Percentiles rank a stretch among this genome's conserved stretches.
These are phyloP conservation scores for Capitulum mitella DNA, from an alignment of 2,888 invertebrate genomes.

Conservation along the genomic window DNA sequence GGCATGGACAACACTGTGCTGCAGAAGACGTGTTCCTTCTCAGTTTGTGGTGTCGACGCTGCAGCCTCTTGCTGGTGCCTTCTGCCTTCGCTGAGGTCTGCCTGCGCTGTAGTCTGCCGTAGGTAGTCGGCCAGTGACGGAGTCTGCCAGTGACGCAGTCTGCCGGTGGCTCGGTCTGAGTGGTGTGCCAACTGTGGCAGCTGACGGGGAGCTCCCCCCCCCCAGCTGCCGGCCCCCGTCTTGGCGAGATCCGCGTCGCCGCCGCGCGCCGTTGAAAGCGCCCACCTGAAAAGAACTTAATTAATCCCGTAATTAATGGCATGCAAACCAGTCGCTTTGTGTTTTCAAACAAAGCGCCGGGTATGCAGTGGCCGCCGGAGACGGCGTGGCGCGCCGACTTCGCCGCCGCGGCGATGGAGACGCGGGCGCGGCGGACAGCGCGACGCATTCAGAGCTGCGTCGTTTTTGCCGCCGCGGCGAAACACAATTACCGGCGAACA, in stretches of 20 bases:
- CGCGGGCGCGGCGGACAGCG: background rate
- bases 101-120: too few relatives aligned
- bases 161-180: background rate
- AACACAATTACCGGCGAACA: conserved; percentile 11
- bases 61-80: too few relatives aligned
- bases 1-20: too few relatives aligned
- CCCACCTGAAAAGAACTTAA: conserved; percentile 12
- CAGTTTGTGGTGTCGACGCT: too few relatives aligned
- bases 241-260: background rate
- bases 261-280: background rate
- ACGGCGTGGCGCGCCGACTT: background rate
- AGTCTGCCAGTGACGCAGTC: background rate
- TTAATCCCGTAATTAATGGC: conserved; percentile 17
- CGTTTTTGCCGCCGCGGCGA: background rate
- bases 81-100: too few relatives aligned
- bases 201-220: too few relatives aligned
- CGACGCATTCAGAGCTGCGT: background rate
- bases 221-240: background rate
- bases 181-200: too few relatives aligned
- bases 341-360: background rate
- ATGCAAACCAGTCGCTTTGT: conserved; percentile 13
- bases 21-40: too few relatives aligned
- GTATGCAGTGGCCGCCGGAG: background rate
- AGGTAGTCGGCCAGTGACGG: too few relatives aligned
- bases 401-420: background rate